These are phyloP conservation scores for Schizopygopsis pylzovi DNA, from an alignment of 2,797 vertebrate genomes.

Conservation along the genomic window DNA sequence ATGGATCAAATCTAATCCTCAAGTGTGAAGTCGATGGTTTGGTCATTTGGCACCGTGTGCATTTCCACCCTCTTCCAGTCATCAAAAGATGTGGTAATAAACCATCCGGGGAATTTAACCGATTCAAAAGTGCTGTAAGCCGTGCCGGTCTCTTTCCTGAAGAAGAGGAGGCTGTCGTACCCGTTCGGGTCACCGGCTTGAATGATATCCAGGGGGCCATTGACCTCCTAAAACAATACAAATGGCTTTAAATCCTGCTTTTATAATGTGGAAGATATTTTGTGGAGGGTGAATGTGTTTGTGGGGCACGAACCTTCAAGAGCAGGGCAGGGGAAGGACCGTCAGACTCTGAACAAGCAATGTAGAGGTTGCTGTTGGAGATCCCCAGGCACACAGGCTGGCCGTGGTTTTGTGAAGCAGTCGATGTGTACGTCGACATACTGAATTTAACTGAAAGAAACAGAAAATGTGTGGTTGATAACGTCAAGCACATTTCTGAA, in stretches of 20 bases:
- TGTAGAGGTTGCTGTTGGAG: conserved; percentile 53
- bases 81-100: not conserved
- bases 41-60: accelerated
- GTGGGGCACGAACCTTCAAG: conserved; percentile 53
- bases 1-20: not conserved
- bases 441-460: conserved; percentile 53
- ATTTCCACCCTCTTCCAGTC: not conserved
- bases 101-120: conserved; percentile 1
- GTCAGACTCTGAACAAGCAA: conserved; percentile 34
- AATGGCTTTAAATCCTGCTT: not conserved
- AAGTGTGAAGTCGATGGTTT: conserved; percentile 51
- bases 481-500: not conserved
- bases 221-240: conserved; percentile 27
- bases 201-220: not conserved
- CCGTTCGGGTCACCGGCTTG: not conserved
- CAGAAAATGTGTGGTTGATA: not conserved
- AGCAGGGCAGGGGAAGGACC: conserved; percentile 24
- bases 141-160: not conserved
- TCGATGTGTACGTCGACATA: conserved; percentile 43
- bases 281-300: not conserved
- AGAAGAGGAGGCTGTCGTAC: conserved; percentile 12
- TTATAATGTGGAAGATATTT: not conserved
- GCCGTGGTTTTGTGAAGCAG: accelerated
- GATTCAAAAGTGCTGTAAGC: conserved; percentile 2
- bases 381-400: conserved; percentile 60